Conservation (phyloP, 2,888 invertebrate species). For the Lamellibrachia columna region DNA sequence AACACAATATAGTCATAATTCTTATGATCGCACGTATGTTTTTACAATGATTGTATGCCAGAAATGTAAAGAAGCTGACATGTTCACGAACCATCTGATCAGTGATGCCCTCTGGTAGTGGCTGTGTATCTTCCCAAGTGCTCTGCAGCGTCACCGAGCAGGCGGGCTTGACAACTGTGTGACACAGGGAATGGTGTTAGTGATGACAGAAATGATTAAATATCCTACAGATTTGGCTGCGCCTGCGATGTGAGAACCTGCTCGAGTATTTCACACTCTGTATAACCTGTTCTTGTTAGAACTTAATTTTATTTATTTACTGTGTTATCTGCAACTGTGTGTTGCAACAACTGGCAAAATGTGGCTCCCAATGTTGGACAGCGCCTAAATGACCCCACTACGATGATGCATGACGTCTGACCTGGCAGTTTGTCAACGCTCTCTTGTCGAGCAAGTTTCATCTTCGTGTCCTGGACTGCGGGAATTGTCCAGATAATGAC, state of each 20-base stretch:
- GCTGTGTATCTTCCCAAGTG: slow-evolving; percentile 88
- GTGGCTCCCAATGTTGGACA: background rate
- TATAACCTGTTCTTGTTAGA: no score
- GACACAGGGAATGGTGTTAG: background rate
- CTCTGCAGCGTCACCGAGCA: slow-evolving; percentile 71
- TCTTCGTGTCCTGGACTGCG: slow-evolving; percentile 77
- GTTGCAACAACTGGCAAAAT: background rate
- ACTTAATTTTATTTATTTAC: no score
- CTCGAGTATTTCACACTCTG: no score
- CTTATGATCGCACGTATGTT: background rate
- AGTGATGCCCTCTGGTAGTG: slow-evolving; percentile 88
- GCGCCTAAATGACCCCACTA: background rate
- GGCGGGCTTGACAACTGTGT: slow-evolving; percentile 35
- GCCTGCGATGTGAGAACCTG: no score
- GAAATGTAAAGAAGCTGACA: slow-evolving; percentile 14
- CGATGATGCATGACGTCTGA: slow-evolving; percentile 38
- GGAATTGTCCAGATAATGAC: slow-evolving; percentile 91
- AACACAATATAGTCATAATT: background rate
- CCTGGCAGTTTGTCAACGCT: slow-evolving; percentile 68
- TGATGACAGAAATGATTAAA: background rate
- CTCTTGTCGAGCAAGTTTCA: slow-evolving; percentile 72
- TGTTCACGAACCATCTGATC: slow-evolving; percentile 79
- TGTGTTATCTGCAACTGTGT: no score
- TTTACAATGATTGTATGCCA: background rate
- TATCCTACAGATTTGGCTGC: background rate